Evolutionary conservation across 37 sponge, comb jelly and placozoan genomes (phyloP), one percentile per base, ranked within the genome.

Genomic region (Lycopodina hypogea): DNA sequence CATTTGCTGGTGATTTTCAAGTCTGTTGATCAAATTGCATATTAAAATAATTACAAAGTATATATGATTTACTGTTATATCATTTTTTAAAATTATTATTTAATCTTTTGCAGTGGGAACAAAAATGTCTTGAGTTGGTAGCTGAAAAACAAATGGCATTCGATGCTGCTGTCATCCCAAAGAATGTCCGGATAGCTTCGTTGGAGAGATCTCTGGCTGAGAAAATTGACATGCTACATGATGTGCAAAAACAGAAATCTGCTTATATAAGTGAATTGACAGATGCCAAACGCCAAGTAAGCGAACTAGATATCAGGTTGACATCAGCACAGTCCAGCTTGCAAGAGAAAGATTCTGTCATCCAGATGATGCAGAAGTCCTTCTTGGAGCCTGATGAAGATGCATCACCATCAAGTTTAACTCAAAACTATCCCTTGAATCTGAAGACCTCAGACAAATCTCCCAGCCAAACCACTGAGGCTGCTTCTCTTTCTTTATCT

Each of bases 61-160:
- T n/a, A n/a, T n/a, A n/a, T n/a, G n/a, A n/a, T n/a, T n/a, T n/a
- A n/a, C n/a, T n/a, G n/a, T n/a, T n/a, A n/a, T n/a, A n/a, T n/a
- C n/a, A n/a, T n/a, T n/a, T n/a, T n/a, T n/a, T n/a, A n/a, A n/a
- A n/a, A n/a, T n/a, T 6, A 75, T 74, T 21, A 14, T 23, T 3
- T 6, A 17, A 6, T 3, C 6, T 6, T 59, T 3, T 59, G 1
- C 78, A 84, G 80, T 79, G 79, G 87, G 91, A 90, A 56, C 91
- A 90, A 32, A 90, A 79, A 61, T 90, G 87, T 74, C 55, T 86
- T 57, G 87, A 90, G 60, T 56, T 90, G 32, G 77, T 59, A 23
- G 86, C 87, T 12, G 91, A 90, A 61, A 82, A 75, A 18, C 83
- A 90, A 68, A 82, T 90, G 75, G 75, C 76, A 14, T 38, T 90